A percentile compares a stretch with the other conserved stretches of the same genome.
These are phyloP conservation scores for Bembecia ichneumoniformis DNA, from an alignment of 2,888 invertebrate genomes.

Conservation along the genomic window DNA sequence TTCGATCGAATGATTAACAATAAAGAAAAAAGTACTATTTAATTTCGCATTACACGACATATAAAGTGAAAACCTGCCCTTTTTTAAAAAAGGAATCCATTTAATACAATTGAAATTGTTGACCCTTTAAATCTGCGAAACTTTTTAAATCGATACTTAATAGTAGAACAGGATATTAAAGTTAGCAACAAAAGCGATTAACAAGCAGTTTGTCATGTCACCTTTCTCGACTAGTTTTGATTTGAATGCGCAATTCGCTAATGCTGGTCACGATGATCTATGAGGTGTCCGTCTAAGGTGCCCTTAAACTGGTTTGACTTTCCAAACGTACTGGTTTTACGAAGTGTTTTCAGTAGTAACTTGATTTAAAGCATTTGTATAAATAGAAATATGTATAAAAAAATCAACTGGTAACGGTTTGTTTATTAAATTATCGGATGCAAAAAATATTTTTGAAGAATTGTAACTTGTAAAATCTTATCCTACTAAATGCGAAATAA, in stretches of 20 bases:
- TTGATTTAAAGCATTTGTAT: too few relatives aligned
- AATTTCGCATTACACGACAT: conserved; percentile 6
- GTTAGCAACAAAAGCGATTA: conserved; percentile 48
- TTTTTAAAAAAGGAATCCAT: conserved; percentile 9
- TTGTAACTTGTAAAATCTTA: too few relatives aligned
- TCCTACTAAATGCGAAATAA: too few relatives aligned
- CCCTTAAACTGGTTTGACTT: conserved; percentile 23
- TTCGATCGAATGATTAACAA: conserved; percentile 7
- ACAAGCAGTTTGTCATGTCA: conserved; percentile 51
- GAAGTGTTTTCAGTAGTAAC: too few relatives aligned
- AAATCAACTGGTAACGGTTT: too few relatives aligned
- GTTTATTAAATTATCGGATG: too few relatives aligned
- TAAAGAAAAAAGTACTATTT: conserved; percentile 10
- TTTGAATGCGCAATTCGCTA: conserved; percentile 20
- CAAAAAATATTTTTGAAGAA: too few relatives aligned
- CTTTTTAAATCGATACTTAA: conserved; percentile 47
- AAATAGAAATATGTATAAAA: too few relatives aligned
- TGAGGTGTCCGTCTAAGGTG: conserved; percentile 13
- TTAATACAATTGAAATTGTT: conserved; percentile 11
- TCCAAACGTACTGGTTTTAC: not conserved
- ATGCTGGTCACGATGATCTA: conserved; percentile 34
- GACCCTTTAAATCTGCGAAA: conserved; percentile 28
- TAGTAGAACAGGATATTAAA: conserved; percentile 37
- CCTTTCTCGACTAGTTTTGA: conserved; percentile 27
- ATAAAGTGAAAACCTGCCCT: conserved; percentile 8